These are phyloP conservation scores for Rambutsinella grinnellia DNA, from an alignment of 2,888 invertebrate species.

Conservation along the genomic window DNA sequence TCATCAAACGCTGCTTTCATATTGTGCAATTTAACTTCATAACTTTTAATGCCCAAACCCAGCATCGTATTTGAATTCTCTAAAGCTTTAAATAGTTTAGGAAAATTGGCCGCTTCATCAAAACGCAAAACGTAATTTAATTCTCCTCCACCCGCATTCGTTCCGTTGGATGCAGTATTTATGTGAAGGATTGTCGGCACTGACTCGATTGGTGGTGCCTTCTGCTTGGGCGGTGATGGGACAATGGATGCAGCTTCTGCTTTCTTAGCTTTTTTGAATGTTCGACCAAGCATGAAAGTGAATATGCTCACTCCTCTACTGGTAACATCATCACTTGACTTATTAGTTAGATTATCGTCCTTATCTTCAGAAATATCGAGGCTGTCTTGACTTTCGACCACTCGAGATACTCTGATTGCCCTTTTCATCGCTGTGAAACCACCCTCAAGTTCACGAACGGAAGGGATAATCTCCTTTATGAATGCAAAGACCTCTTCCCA, in stretches of 20 bases:
- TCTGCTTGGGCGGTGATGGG: background rate
- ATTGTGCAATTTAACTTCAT: conserved; percentile 19
- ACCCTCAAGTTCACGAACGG: conserved; percentile 4
- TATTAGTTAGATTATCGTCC: background rate
- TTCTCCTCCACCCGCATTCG: background rate
- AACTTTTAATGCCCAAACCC: conserved; percentile 26
- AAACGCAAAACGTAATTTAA: conserved; percentile 19
- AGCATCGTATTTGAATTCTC: background rate
- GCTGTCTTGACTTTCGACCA: conserved; percentile 19
- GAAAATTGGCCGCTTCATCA: conserved; percentile 24
- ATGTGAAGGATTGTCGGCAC: background rate
- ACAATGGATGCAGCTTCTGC: background rate
- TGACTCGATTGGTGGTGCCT: background rate
- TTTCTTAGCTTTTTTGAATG: too few relatives aligned
- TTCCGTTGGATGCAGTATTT: background rate
- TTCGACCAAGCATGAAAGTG: too few relatives aligned
- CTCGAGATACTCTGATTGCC: conserved; percentile 5
- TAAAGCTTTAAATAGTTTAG: conserved; percentile 24
- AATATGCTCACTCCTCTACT: background rate
- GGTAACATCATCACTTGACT: background rate
- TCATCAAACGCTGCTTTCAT: conserved; percentile 36
- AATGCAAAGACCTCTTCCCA: conserved; percentile 8
- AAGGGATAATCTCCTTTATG: conserved; percentile 10
- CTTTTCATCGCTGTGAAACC: conserved; percentile 3
- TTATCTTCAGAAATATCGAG: background rate